phyloP scores from a whole-genome alignment of 2,113 vertebrate species.

The Calypte anna region DNA sequence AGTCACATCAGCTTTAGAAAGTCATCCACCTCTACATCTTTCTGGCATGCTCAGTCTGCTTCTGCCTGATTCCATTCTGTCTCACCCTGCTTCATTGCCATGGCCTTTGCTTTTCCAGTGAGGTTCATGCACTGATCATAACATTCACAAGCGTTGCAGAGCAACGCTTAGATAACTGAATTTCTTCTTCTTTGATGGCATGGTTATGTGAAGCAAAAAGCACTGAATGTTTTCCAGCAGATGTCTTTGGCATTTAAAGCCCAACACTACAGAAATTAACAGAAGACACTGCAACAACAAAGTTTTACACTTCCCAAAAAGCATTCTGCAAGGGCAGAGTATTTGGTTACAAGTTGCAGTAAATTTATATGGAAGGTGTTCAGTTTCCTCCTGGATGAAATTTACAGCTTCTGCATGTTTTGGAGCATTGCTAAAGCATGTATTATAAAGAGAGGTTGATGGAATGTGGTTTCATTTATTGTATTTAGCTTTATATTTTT shows the following conservation, averaged over 20 bases:
- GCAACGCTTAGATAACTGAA: background rate
- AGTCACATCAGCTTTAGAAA: background rate
- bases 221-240: background rate
- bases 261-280: background rate
- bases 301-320: background rate
- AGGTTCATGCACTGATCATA: background rate
- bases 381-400: background rate
- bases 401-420: background rate
- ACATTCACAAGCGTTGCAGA: background rate
- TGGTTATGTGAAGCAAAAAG: background rate
- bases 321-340: background rate
- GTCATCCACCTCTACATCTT: background rate
- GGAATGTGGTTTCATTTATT: background rate
- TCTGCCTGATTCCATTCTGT: background rate
- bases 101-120: background rate
- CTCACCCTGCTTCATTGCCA: fast-evolving
- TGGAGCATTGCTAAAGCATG: background rate
- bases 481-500: background rate
- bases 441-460: background rate
- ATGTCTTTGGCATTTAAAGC: background rate
- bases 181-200: background rate
- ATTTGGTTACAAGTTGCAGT: background rate
- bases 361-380: background rate
- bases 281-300: background rate
- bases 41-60: background rate